Conservation (phyloP, 2,797 vertebrate genomes). For the Aldrovandia affinis region DNA sequence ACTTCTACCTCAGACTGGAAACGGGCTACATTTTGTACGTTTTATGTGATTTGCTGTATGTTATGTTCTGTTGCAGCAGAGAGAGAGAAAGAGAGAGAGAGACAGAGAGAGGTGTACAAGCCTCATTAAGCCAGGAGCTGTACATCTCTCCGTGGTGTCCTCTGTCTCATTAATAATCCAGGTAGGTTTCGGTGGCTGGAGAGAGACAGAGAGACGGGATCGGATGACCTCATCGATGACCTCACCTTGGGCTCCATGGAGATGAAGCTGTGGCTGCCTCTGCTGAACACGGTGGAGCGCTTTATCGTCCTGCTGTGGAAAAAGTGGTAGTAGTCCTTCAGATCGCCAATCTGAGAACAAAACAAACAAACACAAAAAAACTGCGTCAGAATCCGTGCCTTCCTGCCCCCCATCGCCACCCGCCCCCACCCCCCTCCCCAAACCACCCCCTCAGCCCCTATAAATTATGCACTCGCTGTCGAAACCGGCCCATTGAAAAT, state of each 20-base stretch:
- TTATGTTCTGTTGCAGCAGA: not conserved
- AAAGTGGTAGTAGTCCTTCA: slow-evolving; percentile 98
- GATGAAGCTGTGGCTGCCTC: slow-evolving; percentile 97
- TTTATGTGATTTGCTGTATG: no score
- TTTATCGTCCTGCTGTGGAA: slow-evolving; percentile 98
- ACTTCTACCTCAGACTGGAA: not conserved
- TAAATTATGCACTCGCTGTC: slow-evolving; percentile 77
- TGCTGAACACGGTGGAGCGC: slow-evolving; percentile 92
- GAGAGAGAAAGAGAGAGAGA: not conserved
- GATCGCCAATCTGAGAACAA: slow-evolving; percentile 88
- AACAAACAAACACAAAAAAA: slow-evolving; percentile 34
- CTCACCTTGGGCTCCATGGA: slow-evolving; percentile 99
- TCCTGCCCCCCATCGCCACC: not conserved
- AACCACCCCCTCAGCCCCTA: slow-evolving; percentile 39
- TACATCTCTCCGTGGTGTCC: slow-evolving; percentile 44
- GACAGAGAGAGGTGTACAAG: slow-evolving; percentile 39
- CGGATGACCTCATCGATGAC: slow-evolving; percentile 14
- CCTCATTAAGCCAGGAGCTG: slow-evolving; percentile 48
- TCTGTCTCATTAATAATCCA: slow-evolving; percentile 80
- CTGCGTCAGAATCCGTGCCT: not conserved
- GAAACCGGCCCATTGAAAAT: slow-evolving; percentile 49
- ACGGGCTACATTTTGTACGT: not conserved
- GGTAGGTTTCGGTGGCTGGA: slow-evolving; percentile 50
- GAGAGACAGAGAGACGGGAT: slow-evolving; percentile 24
- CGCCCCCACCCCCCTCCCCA: not conserved